Conservation (phyloP, 2,113 vertebrate species). For the Symphodus melops region DNA sequence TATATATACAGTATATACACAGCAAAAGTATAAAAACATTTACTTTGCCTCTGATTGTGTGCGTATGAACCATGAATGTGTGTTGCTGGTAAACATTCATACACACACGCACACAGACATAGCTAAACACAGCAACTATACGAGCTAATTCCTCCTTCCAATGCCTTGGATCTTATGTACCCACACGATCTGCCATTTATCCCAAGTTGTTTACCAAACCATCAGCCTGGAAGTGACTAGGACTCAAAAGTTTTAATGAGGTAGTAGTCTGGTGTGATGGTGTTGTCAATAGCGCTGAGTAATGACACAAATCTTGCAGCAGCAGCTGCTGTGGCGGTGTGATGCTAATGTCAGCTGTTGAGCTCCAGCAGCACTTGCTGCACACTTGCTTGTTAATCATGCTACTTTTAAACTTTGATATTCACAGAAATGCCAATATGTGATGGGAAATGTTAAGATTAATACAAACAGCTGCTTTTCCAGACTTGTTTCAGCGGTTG, state of each 20-base stretch:
- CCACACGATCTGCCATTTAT: constrained; percentile 6
- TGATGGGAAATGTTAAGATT: not conserved
- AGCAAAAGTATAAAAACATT: too few species aligned
- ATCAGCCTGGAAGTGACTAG: constrained; percentile 25
- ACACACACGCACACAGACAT: not conserved
- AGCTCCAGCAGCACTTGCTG: constrained; percentile 18
- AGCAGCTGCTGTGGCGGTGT: constrained; percentile 25
- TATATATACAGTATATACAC: too few species aligned
- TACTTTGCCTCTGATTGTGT: not conserved
- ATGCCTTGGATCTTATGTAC: not conserved
- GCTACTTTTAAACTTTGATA: constrained; percentile 23
- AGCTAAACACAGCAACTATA: not conserved
- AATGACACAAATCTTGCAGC: constrained; percentile 54
- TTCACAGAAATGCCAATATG: constrained; percentile 3
- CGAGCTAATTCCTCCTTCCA: constrained; percentile 13
- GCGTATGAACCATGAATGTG: not conserved
- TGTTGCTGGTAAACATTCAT: too few species aligned
- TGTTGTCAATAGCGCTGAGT: constrained; percentile 49
- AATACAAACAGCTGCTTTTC: not conserved
- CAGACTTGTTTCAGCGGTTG: not conserved
- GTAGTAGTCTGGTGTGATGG: constrained; percentile 53
- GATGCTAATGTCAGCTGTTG: constrained; percentile 53
- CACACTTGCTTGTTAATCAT: constrained; percentile 26
- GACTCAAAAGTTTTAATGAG: constrained; percentile 48
- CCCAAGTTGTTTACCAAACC: constrained; percentile 42